Evolutionary conservation across 2,797 vertebrate genomes (phyloP).

Genomic region (Ispidina lecontei): DNA sequence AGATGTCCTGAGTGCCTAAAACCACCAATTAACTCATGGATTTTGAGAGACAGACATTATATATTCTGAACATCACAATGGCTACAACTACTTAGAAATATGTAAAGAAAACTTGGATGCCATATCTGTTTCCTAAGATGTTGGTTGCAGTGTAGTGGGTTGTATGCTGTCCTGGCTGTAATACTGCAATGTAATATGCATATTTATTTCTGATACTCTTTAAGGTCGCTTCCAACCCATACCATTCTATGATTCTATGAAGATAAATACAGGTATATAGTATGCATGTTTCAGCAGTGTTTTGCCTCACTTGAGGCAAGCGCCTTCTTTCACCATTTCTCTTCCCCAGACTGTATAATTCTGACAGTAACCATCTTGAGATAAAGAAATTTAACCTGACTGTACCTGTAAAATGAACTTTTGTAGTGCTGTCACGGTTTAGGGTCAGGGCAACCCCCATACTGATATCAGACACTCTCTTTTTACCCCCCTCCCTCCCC

Average conservation of each 20-base stretch:
- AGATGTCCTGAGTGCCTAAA: too few species aligned
- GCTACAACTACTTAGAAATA: neutral
- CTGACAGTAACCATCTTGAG: neutral
- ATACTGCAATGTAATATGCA: neutral
- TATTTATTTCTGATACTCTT: neutral
- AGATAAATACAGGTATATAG: neutral
- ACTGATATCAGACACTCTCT: too few species aligned
- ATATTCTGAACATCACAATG: too few species aligned
- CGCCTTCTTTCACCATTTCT: neutral
- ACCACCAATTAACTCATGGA: too few species aligned
- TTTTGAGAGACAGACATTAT: too few species aligned
- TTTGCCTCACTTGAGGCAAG: neutral
- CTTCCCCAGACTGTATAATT: neutral
- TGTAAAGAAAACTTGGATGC: neutral
- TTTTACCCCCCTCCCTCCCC: too few species aligned
- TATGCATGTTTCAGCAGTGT: neutral
- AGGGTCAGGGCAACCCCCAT: too few species aligned
- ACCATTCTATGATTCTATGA: neutral
- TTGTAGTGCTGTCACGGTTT: neutral
- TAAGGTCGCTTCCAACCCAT: neutral
- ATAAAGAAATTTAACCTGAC: neutral
- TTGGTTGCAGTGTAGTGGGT: neutral
- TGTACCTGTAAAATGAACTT: neutral
- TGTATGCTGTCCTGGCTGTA: neutral
- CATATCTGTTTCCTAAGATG: neutral